Percentiles rank a stretch among this genome's conserved stretches.
Evolutionary conservation across 2,888 invertebrate genomes (phyloP).

Genomic region (Ceramica pisi): DNA sequence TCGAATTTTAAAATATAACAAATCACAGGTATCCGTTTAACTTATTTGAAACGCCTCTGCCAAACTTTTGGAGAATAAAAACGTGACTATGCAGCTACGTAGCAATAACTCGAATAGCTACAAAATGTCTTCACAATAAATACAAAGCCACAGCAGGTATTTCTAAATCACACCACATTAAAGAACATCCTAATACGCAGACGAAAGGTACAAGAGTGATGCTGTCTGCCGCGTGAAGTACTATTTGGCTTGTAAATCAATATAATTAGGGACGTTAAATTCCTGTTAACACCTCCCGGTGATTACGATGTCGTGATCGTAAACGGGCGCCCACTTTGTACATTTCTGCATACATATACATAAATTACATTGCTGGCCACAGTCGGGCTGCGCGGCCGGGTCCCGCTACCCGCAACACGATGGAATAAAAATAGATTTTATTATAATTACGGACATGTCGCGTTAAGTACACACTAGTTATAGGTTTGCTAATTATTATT

Average conservation of each 20-base stretch:
- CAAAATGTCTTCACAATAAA: neutral
- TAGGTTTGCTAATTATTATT: slow-evolving; percentile 39
- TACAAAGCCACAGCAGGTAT: neutral
- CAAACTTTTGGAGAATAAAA: neutral
- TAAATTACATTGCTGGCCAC: slow-evolving; percentile 71
- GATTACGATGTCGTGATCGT: slow-evolving; percentile 70
- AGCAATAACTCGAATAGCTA: no score
- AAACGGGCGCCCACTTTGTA: slow-evolving; percentile 70
- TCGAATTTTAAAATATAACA: no score
- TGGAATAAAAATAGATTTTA: slow-evolving; percentile 63
- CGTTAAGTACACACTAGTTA: slow-evolving; percentile 42
- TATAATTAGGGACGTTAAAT: slow-evolving; percentile 74
- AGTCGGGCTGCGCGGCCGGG: slow-evolving; percentile 40
- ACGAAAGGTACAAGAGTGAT: slow-evolving; percentile 32
- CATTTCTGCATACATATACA: slow-evolving; percentile 74
- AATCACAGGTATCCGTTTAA: no score
- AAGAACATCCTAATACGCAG: slow-evolving; percentile 21
- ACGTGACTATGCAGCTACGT: neutral
- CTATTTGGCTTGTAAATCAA: slow-evolving; percentile 73
- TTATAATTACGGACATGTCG: slow-evolving; percentile 49
- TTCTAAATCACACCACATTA: neutral
- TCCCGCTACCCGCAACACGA: slow-evolving; percentile 54
- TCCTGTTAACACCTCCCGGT: slow-evolving; percentile 73
- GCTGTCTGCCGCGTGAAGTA: slow-evolving; percentile 32
- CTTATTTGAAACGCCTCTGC: no score